Evolutionary conservation across 2,888 invertebrate genomes (phyloP).

Genomic region (Gisinianus flammeolus): DNA sequence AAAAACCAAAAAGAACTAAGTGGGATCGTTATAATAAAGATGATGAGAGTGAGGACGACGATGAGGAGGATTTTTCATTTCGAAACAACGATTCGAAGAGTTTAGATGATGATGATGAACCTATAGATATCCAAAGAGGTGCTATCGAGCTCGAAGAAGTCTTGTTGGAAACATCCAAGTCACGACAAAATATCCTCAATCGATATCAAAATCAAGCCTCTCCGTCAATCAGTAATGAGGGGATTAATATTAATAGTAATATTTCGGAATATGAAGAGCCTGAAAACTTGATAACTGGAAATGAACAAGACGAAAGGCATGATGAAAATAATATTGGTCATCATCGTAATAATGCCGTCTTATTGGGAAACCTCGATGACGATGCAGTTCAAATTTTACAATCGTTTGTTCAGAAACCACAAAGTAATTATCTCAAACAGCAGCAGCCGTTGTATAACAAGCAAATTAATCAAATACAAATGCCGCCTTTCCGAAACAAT

Average conservation of each 20-base stretch:
- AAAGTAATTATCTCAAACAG: too few relatives aligned
- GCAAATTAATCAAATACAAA: neutral
- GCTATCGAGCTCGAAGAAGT: neutral
- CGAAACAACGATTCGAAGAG: constrained; percentile 6
- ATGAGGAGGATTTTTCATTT: constrained; percentile 25
- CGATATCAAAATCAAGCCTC: too few relatives aligned
- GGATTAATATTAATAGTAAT: neutral
- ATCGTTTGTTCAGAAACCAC: neutral
- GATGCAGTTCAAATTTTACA: neutral
- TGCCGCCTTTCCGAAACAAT: neutral
- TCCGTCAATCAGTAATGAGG: too few relatives aligned
- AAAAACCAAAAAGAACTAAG: constrained; percentile 8
- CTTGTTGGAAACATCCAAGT: neutral
- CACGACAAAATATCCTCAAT: too few relatives aligned
- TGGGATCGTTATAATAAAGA: constrained; percentile 32
- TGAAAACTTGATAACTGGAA: neutral
- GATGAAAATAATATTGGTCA: neutral
- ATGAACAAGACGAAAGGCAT: neutral
- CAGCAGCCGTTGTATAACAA: neutral
- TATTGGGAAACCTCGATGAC: neutral
- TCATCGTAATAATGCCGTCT: neutral
- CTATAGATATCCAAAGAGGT: neutral
- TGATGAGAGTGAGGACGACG: constrained; percentile 26
- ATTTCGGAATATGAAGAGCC: neutral
- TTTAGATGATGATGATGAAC: constrained; percentile 14